These are phyloP conservation scores for Cephus runcator DNA, from an alignment of 2,888 invertebrate genomes.

Conservation along the genomic window DNA sequence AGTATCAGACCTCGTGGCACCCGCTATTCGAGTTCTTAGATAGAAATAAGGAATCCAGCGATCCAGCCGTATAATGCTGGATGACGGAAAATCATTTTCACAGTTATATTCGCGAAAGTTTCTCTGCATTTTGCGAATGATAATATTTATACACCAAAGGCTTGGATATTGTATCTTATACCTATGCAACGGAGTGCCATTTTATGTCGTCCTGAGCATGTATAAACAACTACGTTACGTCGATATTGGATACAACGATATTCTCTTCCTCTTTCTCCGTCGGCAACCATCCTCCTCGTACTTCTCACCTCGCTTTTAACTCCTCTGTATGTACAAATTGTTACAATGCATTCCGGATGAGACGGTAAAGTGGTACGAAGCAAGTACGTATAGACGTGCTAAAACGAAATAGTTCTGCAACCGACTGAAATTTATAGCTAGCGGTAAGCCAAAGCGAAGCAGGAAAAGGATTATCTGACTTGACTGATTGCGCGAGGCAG, in stretches of 20 bases:
- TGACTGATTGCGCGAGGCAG: background rate
- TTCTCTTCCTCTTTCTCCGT: background rate
- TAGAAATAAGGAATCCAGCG: background rate
- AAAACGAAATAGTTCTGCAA: background rate
- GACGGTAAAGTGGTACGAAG: background rate
- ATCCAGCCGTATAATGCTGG: background rate
- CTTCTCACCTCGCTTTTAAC: background rate
- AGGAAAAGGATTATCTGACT: background rate
- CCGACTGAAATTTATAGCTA: background rate
- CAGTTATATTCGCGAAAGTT: background rate
- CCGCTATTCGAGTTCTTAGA: background rate
- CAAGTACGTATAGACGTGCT: background rate
- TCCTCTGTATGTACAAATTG: background rate
- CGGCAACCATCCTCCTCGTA: background rate
- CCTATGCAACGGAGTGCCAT: background rate
- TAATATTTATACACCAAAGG: conserved; percentile 11
- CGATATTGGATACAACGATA: background rate
- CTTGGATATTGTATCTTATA: background rate
- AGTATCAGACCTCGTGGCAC: background rate
- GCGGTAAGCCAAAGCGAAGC: background rate
- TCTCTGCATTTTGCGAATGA: conserved; percentile 14
- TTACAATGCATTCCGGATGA: background rate
- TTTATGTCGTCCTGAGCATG: background rate
- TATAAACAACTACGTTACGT: background rate
- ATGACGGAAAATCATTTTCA: background rate